phyloP scores from a whole-genome alignment of 2,113 vertebrate species.

The Noctilio leporinus region DNA sequence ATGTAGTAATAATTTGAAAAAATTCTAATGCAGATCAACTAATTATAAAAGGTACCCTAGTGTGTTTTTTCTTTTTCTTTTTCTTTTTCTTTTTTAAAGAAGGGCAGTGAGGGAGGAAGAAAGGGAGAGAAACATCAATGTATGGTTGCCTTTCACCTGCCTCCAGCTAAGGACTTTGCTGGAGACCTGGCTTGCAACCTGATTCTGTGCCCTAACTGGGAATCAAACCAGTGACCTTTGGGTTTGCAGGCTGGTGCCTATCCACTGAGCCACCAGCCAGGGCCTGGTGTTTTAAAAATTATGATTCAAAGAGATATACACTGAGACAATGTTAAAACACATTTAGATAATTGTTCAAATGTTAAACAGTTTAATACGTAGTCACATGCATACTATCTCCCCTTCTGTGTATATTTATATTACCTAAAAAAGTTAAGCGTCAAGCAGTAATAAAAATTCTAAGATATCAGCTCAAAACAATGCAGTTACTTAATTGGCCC shows the following conservation, averaged over 20 bases:
- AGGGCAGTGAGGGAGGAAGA: no score
- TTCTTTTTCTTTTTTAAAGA: no score
- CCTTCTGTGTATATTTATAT: background rate
- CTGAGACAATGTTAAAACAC: background rate
- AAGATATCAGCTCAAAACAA: background rate
- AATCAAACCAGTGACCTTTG: no score
- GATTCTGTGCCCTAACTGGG: no score
- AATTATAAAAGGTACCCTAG: background rate
- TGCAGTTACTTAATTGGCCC: background rate
- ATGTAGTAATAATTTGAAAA: conserved; percentile 8
- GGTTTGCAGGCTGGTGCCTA: no score
- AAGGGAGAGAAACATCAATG: no score
- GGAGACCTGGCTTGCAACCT: no score
- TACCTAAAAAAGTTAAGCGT: background rate
- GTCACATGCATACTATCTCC: background rate
- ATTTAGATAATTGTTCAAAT: background rate
- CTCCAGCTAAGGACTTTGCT: no score
- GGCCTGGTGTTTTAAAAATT: conserved; percentile 43
- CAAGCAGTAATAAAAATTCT: background rate
- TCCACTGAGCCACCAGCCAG: no score
- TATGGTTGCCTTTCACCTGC: no score
- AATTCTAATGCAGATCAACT: background rate
- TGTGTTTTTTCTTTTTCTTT: no score
- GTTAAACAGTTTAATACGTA: background rate
- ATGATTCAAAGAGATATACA: background rate